Base-by-base conservation (phyloP, 2,888 invertebrate species). In the Caenorhabditis panamensis region DNA sequence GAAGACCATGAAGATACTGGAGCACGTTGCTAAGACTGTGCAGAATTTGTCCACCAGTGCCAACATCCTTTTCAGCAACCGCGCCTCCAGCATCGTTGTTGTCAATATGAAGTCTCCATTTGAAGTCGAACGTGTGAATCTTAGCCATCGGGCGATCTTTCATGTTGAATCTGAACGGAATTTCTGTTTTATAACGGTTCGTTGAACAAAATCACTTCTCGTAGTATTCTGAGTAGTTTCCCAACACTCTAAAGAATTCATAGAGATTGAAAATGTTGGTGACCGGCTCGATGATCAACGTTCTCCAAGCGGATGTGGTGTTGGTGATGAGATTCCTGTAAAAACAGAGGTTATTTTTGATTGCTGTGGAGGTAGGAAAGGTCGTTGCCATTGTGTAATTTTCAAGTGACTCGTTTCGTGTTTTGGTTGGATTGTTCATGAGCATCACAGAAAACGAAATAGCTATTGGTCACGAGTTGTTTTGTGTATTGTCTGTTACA, bases 231-330 rank as follows among this genome's bases (percentile, higher is more conserved):
- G 82, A 73, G 61, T 84, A 87, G 31, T 85, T 84, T 0, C 94
- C 93, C n/a, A 95, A 91, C 92, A 95, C 94, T 73, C 94, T 94
- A 93, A 95, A 94, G 89, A 95, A 95, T 90, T 95, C 95, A 90
- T 94, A 95, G 51, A 95, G 93, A 91, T 95, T 95, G 91, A 94
- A 94, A 87, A 95, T 95, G 90, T 95, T 95, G 76, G 93, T 92
- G 92, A 94, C 94, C 0, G 95, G 95, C 37, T 94, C 93, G 84
- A 95, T 94, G 18, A 94, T 93, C 36, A 95, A 92, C 11, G 93
- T 93, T 75, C 94, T 93, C 87, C 95, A 93, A 88, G 94, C 92
- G 61, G 92, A 92, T 0, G 95, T 95, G 26, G 95, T 93, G 82
- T 93, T 93, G 53, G 93, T 93, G 47, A 95, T 92, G 86, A 95